Evolutionary conservation across 2,113 vertebrate genomes (phyloP), one percentile per base, ranked within the genome.

Genomic region (Chamaetylas fuelleborni): DNA sequence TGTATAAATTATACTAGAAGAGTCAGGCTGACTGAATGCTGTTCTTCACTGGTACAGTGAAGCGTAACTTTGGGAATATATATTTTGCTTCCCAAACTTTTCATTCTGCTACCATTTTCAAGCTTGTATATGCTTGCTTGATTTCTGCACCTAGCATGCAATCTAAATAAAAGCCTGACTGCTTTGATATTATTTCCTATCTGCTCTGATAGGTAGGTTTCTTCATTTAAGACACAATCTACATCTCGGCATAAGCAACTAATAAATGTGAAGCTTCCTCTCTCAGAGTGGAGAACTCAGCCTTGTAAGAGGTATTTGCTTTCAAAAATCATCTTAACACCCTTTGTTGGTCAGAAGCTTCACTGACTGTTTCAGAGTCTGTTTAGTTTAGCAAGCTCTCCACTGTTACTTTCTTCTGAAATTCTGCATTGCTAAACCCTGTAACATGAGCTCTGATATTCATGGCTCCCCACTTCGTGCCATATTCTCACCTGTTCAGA

Each of bases 1-100:
- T 81, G 42, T 60, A 94, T 74, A 94, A 95, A 93, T 97, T 86
- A 61, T 6, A 86, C 50, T 51, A 72, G 58, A 73, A 80, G 24
- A 93, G 45, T 56, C 70, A 90, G 40, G 58, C 85, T 90, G 67
- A 56, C 77, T 71, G 61, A 34, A 80, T 12, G 19, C 24, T 93
- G 65, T 31, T 89, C 71, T 86, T 71, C 66, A n/a, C 57, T 88
- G 12, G 19, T 36, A 85, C 48, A 92, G 16, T 2, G 8, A 86
- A 89, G 11, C n/a, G 54, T 2, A 87, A 77, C 60, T 96, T 76
- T 60, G 9, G 40, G 33, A 57, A 79, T 76, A 43, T 8, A 53
- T 19, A 86, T 87, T 79, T 67, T n/a, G 7, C 69, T 91, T 85
- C 66, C 77, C 69, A 62, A 83, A n/a, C 48, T 57, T 72, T 33